These are phyloP conservation scores for Stigmatopora nigra DNA, from an alignment of 2,113 vertebrate species.

Conservation along the genomic window DNA sequence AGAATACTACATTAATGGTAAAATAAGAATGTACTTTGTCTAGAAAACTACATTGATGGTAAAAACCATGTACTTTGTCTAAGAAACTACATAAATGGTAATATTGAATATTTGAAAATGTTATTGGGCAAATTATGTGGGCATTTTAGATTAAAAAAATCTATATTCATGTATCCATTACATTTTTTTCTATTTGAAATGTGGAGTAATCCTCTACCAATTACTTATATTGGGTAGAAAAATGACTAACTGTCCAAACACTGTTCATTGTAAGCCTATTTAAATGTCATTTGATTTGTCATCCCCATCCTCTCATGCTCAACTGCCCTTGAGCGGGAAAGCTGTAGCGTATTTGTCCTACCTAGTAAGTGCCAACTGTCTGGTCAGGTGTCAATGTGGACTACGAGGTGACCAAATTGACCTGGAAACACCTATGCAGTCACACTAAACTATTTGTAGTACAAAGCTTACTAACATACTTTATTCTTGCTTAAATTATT, in stretches of 20 bases:
- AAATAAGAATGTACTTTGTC: too few species aligned
- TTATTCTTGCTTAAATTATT: constrained; percentile 35
- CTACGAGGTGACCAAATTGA: constrained; percentile 21
- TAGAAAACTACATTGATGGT: too few species aligned
- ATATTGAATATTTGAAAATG: too few species aligned
- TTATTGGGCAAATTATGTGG: too few species aligned
- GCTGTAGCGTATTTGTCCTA: constrained; percentile 15
- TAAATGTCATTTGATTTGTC: constrained; percentile 35
- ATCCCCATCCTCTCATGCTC: constrained; percentile 9
- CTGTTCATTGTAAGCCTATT: background rate
- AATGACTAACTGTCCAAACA: background rate
- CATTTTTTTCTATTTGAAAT: background rate
- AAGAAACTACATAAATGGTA: too few species aligned
- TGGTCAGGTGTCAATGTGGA: constrained; percentile 23
- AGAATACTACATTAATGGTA: too few species aligned
- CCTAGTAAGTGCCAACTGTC: background rate
- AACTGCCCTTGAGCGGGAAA: constrained; percentile 33
- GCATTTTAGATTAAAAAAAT: too few species aligned
- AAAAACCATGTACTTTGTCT: too few species aligned
- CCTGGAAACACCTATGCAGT: constrained; percentile 28
- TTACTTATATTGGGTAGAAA: background rate
- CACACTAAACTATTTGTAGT: constrained; percentile 11
- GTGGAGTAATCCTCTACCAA: background rate
- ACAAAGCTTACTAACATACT: constrained; percentile 19
- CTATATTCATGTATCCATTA: too few species aligned